Evolutionary conservation across 2,797 vertebrate genomes (phyloP).

Genomic region (Epinephelus awoara): DNA sequence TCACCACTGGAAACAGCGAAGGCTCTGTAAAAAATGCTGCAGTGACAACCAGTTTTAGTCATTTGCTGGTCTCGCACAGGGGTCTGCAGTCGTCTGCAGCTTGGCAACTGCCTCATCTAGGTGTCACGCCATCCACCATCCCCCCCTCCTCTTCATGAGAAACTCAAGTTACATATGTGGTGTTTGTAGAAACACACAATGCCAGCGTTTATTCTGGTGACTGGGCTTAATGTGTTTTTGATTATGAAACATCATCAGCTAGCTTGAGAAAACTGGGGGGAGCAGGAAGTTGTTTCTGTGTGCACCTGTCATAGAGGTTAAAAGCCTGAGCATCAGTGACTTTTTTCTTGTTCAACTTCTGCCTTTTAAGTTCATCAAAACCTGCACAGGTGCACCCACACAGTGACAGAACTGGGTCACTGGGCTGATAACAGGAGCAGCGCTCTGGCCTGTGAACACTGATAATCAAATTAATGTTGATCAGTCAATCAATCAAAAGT

Average conservation of each 20-base stretch:
- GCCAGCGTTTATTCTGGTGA: no score
- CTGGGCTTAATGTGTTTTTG: background rate
- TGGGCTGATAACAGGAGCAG: background rate
- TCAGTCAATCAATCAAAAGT: background rate
- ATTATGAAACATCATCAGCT: background rate
- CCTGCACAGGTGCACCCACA: conserved; percentile 1
- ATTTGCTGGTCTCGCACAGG: no score
- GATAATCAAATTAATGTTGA: background rate
- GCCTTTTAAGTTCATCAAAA: background rate
- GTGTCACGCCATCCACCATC: no score
- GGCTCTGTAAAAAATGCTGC: no score
- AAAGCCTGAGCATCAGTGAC: background rate
- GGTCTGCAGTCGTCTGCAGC: no score
- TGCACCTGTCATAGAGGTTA: background rate
- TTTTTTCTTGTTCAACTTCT: background rate
- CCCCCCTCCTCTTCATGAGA: no score
- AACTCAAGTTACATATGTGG: no score
- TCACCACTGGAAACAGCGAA: no score
- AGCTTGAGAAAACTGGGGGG: no score
- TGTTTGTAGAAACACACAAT: no score
- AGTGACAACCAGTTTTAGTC: no score
- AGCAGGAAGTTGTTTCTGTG: background rate
- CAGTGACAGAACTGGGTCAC: conserved; percentile 27
- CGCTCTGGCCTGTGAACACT: background rate
- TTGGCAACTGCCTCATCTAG: no score